A percentile compares a stretch with the other conserved stretches of the same genome.
Evolutionary conservation across 2,888 invertebrate genomes (phyloP).

Genomic region (Yponomeuta cagnagella): DNA sequence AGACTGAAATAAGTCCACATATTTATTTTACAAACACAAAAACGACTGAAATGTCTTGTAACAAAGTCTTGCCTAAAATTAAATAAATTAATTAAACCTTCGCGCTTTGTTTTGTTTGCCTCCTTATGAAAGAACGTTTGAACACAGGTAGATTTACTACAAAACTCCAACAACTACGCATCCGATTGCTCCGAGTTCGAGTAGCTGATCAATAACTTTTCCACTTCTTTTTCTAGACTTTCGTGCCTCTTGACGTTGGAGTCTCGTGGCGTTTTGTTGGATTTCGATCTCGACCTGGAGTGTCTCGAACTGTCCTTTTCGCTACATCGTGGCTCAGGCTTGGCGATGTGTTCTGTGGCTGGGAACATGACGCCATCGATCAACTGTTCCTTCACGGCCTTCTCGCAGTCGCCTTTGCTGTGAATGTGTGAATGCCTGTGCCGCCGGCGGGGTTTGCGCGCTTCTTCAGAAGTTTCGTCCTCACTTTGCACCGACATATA

Average conservation of each 20-base stretch:
- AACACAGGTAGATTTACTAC: too few species aligned
- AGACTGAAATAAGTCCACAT: neutral
- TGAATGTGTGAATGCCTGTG: neutral
- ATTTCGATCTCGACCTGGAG: neutral
- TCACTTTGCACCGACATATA: neutral
- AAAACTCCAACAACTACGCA: neutral
- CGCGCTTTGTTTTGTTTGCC: neutral
- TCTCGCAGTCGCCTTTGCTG: neutral
- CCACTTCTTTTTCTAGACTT: slow-evolving; percentile 53
- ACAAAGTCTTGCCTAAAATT: neutral
- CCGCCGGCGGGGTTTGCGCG: neutral
- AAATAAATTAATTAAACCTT: neutral
- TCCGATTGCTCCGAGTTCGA: neutral
- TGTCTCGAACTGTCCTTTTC: neutral
- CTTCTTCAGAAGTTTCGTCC: neutral
- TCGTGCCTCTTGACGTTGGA: slow-evolving; percentile 29
- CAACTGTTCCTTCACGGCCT: neutral
- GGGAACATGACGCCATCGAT: neutral
- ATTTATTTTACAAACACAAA: neutral
- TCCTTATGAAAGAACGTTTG: neutral
- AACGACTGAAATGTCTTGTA: slow-evolving; percentile 15
- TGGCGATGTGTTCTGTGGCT: neutral
- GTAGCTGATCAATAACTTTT: slow-evolving; percentile 42
- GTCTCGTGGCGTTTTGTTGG: neutral
- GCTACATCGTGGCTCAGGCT: neutral